Base-by-base conservation (phyloP, 2,113 vertebrate species). In the Sterrhoptilus dennistouni region DNA sequence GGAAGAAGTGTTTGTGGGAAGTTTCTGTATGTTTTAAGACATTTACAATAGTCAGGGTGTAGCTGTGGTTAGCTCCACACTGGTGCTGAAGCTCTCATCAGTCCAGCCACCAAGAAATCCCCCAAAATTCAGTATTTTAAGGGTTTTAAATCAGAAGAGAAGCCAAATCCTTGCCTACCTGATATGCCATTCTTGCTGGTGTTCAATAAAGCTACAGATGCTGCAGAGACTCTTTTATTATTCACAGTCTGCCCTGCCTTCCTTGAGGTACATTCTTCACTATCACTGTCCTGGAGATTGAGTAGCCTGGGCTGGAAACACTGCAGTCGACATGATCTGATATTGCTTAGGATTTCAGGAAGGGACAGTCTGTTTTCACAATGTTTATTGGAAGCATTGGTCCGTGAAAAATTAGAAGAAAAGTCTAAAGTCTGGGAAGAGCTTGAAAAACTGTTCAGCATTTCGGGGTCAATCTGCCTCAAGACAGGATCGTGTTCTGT, bases 251-350 rank as follows among this genome's bases (percentile, higher is more conserved):
- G 97, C 96, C 97, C 98, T 98, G 98, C 96, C 98, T 98, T 98
- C 97, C 98, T 97, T 97, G 97, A 98, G 97, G 98, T 98, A 98
- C 98, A 98, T 95, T 98, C 98, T 97, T 98, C 98, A 72, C 96
- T 98, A 89, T 98, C 98, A 47, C 92, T 97, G 93, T 98, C 97
- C 96, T 98, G 98, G 94, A 97, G 95, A 95, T 98, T 98, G 93
- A 97, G 95, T 88, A 97, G 97, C 98, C 98, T 98, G 93, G 99
- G 99, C 95, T 98, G 98, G 95, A 99, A 99, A 98, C 98, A 99
- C 97, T 98, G 98, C 98, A 98, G 98, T 98, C 99, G 98, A 98
- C 99, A 98, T 92, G 98, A 98, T 98, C 98, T 98, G 97, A 99
- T 99, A 98, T 99, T 99, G 97, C 98, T 98, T 97, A 99, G 95